These are phyloP conservation scores for Aphelenchoides fujianensis DNA, from an alignment of 1,140 invertebrate species.

Conservation along the genomic window DNA sequence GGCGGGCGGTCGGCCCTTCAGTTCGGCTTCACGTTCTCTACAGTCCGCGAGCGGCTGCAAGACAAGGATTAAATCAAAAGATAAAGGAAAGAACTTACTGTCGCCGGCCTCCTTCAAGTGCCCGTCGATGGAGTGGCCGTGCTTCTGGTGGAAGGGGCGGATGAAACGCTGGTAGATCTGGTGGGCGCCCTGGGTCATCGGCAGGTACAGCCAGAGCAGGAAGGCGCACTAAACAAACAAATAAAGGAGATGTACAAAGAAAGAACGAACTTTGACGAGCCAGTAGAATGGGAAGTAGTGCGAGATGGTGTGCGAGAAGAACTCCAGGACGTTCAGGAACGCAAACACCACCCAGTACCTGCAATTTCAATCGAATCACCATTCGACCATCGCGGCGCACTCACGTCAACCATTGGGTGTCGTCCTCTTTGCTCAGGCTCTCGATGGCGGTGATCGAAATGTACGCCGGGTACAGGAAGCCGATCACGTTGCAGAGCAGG, in stretches of 20 bases:
- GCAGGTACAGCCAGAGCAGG: constrained; percentile 88
- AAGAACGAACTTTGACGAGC: constrained; percentile 84
- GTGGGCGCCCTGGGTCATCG: constrained; percentile 85
- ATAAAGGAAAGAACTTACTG: constrained; percentile 18
- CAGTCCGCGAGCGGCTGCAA: neutral
- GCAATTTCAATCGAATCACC: constrained; percentile 14
- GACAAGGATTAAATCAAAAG: neutral
- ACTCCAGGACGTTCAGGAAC: constrained; percentile 84
- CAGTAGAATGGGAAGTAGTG: constrained; percentile 87
- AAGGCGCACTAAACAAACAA: constrained; percentile 85
- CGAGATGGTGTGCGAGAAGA: constrained; percentile 81
- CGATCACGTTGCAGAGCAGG: constrained; percentile 89
- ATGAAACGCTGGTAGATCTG: constrained; percentile 70
- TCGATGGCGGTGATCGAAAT: constrained; percentile 73
- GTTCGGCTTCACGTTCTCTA: constrained; percentile 1
- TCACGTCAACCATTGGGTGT: constrained; percentile 91
- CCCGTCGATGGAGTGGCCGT: constrained; percentile 33
- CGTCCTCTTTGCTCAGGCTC: constrained; percentile 70
- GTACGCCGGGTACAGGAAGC: constrained; percentile 93
- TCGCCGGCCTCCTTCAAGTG: constrained; percentile 33
- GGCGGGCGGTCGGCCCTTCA: neutral
- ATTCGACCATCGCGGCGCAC: too few species aligned
- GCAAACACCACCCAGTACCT: constrained; percentile 79
- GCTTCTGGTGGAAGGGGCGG: constrained; percentile 48
- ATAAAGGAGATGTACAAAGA: too few species aligned